Conservation (phyloP, 2,113 vertebrate genomes). For the Cathartes aura region DNA sequence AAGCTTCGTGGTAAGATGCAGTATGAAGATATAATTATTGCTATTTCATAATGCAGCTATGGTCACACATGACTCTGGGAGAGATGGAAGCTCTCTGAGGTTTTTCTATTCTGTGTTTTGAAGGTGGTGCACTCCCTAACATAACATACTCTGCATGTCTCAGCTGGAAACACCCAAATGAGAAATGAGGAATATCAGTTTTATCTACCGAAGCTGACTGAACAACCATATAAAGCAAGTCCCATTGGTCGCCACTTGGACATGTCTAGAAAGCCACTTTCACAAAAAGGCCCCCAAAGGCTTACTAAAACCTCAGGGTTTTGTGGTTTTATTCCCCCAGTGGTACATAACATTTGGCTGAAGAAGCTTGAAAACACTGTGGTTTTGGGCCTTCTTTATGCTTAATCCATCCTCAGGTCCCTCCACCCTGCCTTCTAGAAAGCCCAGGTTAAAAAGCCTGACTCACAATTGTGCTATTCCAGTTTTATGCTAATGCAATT, state of each 20-base stretch:
- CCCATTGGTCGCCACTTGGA: neutral
- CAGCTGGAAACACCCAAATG: neutral
- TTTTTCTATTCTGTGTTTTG: neutral
- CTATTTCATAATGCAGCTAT: neutral
- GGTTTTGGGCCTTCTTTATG: neutral
- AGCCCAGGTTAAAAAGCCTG: neutral
- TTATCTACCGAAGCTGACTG: neutral
- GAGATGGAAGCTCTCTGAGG: slow-evolving; percentile 1
- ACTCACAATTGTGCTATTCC: neutral
- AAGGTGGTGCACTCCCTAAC: neutral
- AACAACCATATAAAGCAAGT: neutral
- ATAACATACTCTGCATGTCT: neutral
- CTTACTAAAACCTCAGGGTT: neutral
- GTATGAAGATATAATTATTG: neutral
- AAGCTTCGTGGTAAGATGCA: neutral
- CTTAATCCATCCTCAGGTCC: neutral
- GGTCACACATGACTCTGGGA: neutral
- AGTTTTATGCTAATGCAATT: neutral
- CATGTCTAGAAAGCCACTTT: neutral
- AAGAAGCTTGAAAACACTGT: neutral
- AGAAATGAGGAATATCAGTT: neutral
- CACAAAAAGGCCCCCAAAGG: neutral
- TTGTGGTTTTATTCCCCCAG: neutral
- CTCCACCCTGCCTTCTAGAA: neutral
- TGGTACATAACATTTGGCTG: neutral